Evolutionary conservation across 2,888 invertebrate genomes (phyloP).

Genomic region (Drosophila maculinotata): DNA sequence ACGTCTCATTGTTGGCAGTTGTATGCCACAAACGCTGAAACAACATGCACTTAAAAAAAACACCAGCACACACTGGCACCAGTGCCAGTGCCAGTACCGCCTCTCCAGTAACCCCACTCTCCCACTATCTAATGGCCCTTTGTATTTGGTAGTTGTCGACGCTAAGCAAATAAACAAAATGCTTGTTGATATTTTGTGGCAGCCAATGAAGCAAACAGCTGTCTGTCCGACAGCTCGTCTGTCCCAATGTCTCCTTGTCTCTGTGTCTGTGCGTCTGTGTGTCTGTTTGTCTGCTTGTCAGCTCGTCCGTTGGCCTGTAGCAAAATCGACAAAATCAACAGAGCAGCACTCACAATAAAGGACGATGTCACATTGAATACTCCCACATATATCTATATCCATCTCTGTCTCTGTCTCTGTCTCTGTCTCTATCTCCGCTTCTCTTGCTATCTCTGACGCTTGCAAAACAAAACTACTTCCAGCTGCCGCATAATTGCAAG

Average conservation of each 20-base stretch:
- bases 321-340: slow-evolving; percentile 78
- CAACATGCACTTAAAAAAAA: slow-evolving; percentile 76
- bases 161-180: slow-evolving; percentile 80
- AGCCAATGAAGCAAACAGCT: slow-evolving; percentile 82
- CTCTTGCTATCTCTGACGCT: background rate
- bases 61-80: background rate
- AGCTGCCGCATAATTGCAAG: slow-evolving; percentile 71
- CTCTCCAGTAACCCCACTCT: background rate
- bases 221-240: slow-evolving; percentile 41
- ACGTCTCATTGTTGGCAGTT: slow-evolving; percentile 55
- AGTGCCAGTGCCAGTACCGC: too few species aligned
- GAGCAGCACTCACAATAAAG: slow-evolving; percentile 35
- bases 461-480: slow-evolving; percentile 53
- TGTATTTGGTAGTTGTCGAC: slow-evolving; percentile 64
- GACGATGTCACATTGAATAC: slow-evolving; percentile 21
- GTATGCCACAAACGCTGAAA: slow-evolving; percentile 81
- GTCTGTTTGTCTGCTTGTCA: slow-evolving; percentile 11
- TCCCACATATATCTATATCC: background rate
- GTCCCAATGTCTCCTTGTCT: slow-evolving; percentile 33
- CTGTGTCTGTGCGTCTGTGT: background rate
- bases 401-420: background rate
- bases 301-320: slow-evolving; percentile 64
- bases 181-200: slow-evolving; percentile 81
- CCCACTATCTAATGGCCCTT: slow-evolving; percentile 63
- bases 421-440: background rate